A percentile compares a stretch with the other conserved stretches of the same genome.
These are phyloP conservation scores for Drosophila lutescens DNA, from an alignment of 2,888 invertebrate genomes.

Conservation along the genomic window DNA sequence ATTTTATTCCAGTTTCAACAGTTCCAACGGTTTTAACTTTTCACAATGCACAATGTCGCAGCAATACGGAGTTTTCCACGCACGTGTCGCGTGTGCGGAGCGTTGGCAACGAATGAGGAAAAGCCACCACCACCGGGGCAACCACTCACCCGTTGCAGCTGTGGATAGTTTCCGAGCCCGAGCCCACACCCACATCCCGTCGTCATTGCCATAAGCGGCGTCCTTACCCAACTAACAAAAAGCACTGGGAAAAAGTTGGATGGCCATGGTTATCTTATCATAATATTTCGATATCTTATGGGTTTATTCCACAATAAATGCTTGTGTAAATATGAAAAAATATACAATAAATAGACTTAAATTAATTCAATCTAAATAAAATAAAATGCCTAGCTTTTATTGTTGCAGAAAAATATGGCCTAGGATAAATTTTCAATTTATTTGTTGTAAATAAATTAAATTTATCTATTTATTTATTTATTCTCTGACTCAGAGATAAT, in stretches of 20 bases:
- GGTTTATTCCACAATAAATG: neutral
- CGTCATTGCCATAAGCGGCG: slow-evolving; percentile 68
- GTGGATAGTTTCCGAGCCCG: slow-evolving; percentile 32
- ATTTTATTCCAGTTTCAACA: slow-evolving; percentile 34
- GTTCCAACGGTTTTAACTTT: slow-evolving; percentile 66
- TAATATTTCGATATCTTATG: neutral
- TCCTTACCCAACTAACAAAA: slow-evolving; percentile 61
- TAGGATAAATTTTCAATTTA: no score
- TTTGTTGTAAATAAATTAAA: no score
- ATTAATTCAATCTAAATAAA: no score
- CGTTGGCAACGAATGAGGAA: slow-evolving; percentile 64
- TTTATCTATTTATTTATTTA: no score
- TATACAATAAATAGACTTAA: no score
- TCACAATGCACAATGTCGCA: slow-evolving; percentile 51
- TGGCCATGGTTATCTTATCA: neutral
- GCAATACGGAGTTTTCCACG: slow-evolving; percentile 60
- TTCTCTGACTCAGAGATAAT: no score
- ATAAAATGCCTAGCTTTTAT: no score
- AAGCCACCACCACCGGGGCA: slow-evolving; percentile 40
- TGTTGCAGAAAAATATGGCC: no score
- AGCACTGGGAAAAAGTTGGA: neutral
- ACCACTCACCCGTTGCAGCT: slow-evolving; percentile 65
- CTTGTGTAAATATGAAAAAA: neutral
- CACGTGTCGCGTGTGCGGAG: slow-evolving; percentile 74
- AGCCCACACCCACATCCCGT: slow-evolving; percentile 13